A percentile compares a stretch with the other conserved stretches of the same genome.
Conservation (phyloP, 2,888 invertebrate species). For the Eumacrocentrus americanus region DNA sequence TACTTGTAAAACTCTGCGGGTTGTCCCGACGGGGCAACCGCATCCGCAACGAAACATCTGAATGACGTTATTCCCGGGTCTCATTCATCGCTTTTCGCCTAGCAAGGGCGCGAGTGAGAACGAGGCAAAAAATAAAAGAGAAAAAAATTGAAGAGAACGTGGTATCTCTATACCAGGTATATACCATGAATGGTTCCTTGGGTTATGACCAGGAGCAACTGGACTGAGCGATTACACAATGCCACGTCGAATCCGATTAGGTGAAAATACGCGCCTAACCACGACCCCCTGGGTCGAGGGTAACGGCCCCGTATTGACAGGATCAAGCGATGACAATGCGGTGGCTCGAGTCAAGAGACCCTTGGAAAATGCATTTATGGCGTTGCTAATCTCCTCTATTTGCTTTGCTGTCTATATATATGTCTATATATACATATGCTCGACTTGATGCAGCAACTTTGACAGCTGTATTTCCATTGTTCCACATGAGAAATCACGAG, state of each 20-base stretch:
- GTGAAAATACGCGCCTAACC: conserved; percentile 39
- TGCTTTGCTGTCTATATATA: conserved; percentile 9
- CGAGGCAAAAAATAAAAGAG: conserved; percentile 15
- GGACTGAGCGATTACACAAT: conserved; percentile 43
- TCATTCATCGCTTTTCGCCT: conserved; percentile 54
- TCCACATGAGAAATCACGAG: conserved; percentile 4
- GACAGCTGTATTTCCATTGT: conserved; percentile 32
- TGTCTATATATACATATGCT: too few relatives aligned
- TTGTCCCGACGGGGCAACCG: conserved; percentile 40
- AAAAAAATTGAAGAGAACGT: conserved; percentile 23
- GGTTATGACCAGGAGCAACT: conserved; percentile 7
- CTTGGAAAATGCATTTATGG: conserved; percentile 35
- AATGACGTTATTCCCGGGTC: conserved; percentile 54
- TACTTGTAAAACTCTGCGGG: conserved; percentile 62
- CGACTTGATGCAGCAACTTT: conserved; percentile 10
- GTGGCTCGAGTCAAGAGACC: conserved; percentile 54
- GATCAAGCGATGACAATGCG: conserved; percentile 24
- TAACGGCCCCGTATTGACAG: conserved; percentile 25
- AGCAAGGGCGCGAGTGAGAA: neutral
- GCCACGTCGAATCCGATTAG: conserved; percentile 52
- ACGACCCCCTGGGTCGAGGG: conserved; percentile 32
- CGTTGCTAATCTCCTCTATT: conserved; percentile 26
- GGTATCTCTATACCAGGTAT: neutral
- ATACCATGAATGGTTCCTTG: neutral
- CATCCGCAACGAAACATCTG: conserved; percentile 40